These are phyloP conservation scores for Melanerpes aurifrons DNA, from an alignment of 2,113 vertebrate species.

Conservation along the genomic window DNA sequence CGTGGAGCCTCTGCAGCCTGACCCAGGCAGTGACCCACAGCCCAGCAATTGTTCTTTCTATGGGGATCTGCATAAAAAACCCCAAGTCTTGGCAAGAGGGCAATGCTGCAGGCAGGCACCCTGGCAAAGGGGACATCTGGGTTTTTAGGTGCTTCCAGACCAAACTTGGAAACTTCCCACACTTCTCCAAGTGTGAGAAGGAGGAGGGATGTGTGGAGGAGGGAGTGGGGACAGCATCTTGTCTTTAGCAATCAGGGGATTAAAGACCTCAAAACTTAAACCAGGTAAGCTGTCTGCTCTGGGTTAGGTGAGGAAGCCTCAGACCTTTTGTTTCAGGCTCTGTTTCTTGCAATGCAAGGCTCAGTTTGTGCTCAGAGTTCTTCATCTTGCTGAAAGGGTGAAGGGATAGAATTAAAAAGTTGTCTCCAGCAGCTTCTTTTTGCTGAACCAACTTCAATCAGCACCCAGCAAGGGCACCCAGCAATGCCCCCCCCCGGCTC, in stretches of 20 bases:
- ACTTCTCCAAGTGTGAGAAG: not conserved
- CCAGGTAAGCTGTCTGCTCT: not conserved
- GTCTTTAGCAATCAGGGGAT: not conserved
- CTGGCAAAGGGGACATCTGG: not conserved
- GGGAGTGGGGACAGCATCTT: accelerated
- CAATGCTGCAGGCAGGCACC: not conserved
- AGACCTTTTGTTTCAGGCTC: not conserved
- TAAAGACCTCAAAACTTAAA: not conserved
- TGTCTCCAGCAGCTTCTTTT: not conserved
- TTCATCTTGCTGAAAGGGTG: not conserved
- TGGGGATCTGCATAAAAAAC: not conserved
- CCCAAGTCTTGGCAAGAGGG: not conserved
- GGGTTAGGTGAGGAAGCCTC: not conserved
- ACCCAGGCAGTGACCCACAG: not conserved
- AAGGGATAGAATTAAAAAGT: not conserved
- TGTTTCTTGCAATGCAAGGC: not conserved
- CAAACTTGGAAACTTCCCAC: not conserved
- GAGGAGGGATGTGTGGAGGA: not conserved
- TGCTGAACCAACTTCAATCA: accelerated
- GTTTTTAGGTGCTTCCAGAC: not conserved
- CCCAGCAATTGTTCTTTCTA: not conserved
- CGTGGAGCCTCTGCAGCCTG: not conserved
- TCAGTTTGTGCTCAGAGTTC: not conserved
- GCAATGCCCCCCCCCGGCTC: not conserved
- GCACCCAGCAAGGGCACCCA: not conserved